phyloP scores from a whole-genome alignment of 2,113 vertebrate genomes.

The Pica pica region DNA sequence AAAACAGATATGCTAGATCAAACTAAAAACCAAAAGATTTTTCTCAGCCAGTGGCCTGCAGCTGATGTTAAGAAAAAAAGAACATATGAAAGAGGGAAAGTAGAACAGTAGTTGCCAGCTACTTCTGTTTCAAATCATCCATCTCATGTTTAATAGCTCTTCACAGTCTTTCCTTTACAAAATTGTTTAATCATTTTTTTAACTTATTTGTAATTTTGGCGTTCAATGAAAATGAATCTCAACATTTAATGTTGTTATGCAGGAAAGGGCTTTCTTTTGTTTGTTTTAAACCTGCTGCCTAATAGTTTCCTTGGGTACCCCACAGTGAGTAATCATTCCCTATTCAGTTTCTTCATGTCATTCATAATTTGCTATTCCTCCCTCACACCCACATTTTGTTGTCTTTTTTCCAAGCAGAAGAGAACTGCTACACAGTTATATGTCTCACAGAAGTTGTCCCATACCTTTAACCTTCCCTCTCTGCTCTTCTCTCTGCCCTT shows the following conservation, averaged over 20 bases:
- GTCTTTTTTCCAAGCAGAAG: neutral
- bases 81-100: neutral
- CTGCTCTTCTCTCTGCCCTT: neutral
- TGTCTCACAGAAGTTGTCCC: neutral
- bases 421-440: neutral
- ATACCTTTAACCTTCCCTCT: neutral
- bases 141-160: neutral
- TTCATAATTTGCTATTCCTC: constrained; percentile 47
- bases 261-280: constrained; percentile 37
- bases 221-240: neutral
- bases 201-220: neutral
- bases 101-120: neutral
- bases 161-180: neutral
- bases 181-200: neutral
- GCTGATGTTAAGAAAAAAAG: constrained; percentile 9
- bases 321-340: constrained; percentile 52
- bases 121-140: neutral
- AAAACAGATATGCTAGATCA: constrained; percentile 29
- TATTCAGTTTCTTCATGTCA: constrained; percentile 50
- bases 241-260: neutral
- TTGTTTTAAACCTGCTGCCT: constrained; percentile 58
- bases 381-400: constrained; percentile 5
- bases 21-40: constrained; percentile 33
- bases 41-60: constrained; percentile 20
- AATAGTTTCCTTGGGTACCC: constrained; percentile 52